Evolutionary conservation across 2,888 invertebrate genomes (phyloP).

Genomic region (Leptopilina syphax): DNA sequence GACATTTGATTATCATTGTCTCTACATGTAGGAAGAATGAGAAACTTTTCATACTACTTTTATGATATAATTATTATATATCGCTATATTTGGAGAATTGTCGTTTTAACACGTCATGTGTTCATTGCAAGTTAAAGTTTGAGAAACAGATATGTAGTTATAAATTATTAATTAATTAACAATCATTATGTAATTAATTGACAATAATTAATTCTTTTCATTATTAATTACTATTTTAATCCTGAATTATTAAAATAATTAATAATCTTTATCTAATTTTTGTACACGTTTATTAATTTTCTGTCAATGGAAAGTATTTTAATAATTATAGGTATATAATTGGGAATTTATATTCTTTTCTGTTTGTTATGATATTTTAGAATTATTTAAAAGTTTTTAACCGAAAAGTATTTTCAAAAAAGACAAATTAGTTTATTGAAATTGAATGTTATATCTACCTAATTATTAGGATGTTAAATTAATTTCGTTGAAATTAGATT

Average conservation of each 20-base stretch:
- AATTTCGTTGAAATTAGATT: no score
- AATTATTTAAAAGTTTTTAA: no score
- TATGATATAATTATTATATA: slow-evolving; percentile 40
- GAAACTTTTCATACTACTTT: slow-evolving; percentile 54
- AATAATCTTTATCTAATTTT: background rate
- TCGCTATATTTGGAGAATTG: slow-evolving; percentile 2
- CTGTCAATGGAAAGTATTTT: no score
- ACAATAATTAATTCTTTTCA: background rate
- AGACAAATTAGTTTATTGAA: no score
- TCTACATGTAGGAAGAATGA: slow-evolving; percentile 53
- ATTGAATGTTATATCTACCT: no score
- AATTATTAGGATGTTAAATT: no score
- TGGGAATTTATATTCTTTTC: no score
- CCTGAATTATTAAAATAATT: no score
- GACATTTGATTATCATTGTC: slow-evolving; percentile 31
- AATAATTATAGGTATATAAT: no score
- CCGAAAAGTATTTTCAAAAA: no score
- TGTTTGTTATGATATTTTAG: no score
- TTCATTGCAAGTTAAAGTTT: slow-evolving; percentile 55
- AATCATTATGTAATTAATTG: background rate
- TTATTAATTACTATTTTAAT: no score
- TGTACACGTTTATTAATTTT: background rate
- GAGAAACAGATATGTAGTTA: slow-evolving; percentile 55
- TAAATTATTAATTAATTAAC: slow-evolving; percentile 13
- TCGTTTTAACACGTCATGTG: slow-evolving; percentile 36